Base-by-base conservation (phyloP, 2,113 vertebrate genomes). In the Rhea pennata region DNA sequence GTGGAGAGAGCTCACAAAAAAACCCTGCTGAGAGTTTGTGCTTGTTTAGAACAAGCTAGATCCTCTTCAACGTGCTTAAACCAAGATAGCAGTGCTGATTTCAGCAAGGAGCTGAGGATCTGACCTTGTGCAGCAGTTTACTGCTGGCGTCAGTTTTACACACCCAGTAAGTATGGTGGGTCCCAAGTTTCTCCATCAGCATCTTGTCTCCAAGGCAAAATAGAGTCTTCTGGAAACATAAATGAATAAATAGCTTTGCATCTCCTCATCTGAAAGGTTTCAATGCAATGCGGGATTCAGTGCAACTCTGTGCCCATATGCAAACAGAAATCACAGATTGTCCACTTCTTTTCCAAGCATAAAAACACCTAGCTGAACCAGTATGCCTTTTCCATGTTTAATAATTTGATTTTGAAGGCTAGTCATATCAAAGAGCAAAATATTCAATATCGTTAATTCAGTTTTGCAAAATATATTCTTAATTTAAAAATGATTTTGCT, bases 401-500 rank as follows among this genome's bases (percentile, higher is more conserved):
- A 98, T 98, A 98, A 98, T 98, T 98, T 97, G 97, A 98, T 98
- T 98, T 98, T 97, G 98, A 98, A 98, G 95, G 97, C 98, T 97
- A 98, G 97, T 98, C 98, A 97, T 98, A 98, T 98, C 98, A 98
- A 98, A 98, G 98, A 98, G 98, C 98, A 98, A 98, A 99, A 97
- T 98, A 99, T 98, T 99, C 99, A 99, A 99, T 99, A 99, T 98
- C 95, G 98, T 98, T 98, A 99, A 99, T 98, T 98, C 98, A 98
- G 98, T 98, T 99, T 98, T 98, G 98, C 98, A 98, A 99, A 99
- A 99, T 98, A 98, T 99, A 98, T 99, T 99, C 98, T 99, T 99
- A 99, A 99, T 99, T 99, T 98, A 97, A 98, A 99, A 99, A 99
- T 99, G 96, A 99, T 99, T 99, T 99, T 97, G 98, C 99, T 99